These are phyloP conservation scores for Hystrix cristata DNA, from an alignment of 2,113 vertebrate genomes.

Conservation along the genomic window DNA sequence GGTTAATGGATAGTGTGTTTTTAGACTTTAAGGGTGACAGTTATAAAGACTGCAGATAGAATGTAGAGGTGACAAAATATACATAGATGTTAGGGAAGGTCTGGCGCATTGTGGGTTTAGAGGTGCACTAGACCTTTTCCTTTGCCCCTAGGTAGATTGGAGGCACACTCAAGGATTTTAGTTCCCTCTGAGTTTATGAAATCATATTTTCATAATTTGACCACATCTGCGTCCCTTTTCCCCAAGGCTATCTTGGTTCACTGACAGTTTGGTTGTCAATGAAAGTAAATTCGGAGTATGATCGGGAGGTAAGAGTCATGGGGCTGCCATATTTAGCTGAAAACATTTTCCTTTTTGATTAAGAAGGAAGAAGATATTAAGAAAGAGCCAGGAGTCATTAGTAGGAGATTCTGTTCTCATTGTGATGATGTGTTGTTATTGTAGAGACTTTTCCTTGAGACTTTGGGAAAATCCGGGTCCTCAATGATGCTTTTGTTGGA, in stretches of 20 bases:
- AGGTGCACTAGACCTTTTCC: not conserved
- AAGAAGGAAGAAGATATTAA: not conserved
- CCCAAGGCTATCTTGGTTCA: not conserved
- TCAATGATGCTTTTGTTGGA: conserved; percentile 3
- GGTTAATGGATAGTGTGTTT: not conserved
- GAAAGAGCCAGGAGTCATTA: not conserved
- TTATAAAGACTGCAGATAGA: not conserved
- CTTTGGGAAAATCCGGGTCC: not conserved
- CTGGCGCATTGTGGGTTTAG: not conserved
- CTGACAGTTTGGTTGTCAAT: not conserved
- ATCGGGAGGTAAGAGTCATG: not conserved
- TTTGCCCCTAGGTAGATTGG: not conserved
- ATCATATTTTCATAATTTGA: not conserved
- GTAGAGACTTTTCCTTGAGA: not conserved
- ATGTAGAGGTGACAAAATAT: not conserved
- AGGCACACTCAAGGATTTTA: not conserved
- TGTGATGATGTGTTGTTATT: not conserved
- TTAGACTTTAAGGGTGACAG: not conserved
- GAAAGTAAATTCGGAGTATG: not conserved
- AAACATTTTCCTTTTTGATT: conserved; percentile 3
- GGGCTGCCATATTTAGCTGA: not conserved
- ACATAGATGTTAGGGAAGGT: not conserved
- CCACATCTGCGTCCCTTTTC: not conserved
- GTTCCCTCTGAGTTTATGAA: not conserved
- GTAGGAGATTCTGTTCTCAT: not conserved